These are phyloP conservation scores for Anastrepha obliqua DNA, from an alignment of 1,140 invertebrate genomes.

Conservation along the genomic window DNA sequence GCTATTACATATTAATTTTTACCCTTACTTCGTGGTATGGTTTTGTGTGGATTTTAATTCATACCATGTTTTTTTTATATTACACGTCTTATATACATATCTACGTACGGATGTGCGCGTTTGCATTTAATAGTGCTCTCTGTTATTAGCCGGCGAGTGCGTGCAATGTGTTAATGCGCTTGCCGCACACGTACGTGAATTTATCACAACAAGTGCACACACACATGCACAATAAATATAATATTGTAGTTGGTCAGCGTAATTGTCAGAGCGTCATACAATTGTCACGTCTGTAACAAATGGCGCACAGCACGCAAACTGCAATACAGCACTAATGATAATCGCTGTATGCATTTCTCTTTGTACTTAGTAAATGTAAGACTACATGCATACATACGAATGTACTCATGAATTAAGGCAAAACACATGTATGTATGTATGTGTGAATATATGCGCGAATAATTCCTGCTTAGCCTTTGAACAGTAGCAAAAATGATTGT, in stretches of 20 bases:
- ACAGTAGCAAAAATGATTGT: constrained; percentile 9
- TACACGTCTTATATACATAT: not conserved
- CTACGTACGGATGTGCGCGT: not conserved
- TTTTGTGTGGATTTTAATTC: constrained; percentile 7
- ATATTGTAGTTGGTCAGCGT: not conserved
- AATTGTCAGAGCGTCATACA: constrained; percentile 1
- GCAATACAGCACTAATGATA: constrained; percentile 19
- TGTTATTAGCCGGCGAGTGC: constrained; percentile 13
- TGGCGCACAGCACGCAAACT: constrained; percentile 5
- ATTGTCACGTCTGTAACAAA: constrained; percentile 48
- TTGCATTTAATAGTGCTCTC: constrained; percentile 31
- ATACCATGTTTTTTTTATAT: not conserved
- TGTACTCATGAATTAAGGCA: not conserved
- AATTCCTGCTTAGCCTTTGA: not conserved
- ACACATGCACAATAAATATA: not conserved
- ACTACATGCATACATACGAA: not conserved
- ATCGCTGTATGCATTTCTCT: constrained; percentile 5
- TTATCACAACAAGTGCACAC: not conserved
- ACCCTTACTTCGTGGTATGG: not conserved
- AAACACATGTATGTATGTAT: not conserved
- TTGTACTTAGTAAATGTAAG: not conserved
- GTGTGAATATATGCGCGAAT: not conserved
- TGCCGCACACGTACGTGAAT: not conserved
- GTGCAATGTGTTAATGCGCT: constrained; percentile 22
- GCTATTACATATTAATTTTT: constrained; percentile 23